phyloP scores from a whole-genome alignment of 2,888 invertebrate genomes.

The Elmis aenea region DNA sequence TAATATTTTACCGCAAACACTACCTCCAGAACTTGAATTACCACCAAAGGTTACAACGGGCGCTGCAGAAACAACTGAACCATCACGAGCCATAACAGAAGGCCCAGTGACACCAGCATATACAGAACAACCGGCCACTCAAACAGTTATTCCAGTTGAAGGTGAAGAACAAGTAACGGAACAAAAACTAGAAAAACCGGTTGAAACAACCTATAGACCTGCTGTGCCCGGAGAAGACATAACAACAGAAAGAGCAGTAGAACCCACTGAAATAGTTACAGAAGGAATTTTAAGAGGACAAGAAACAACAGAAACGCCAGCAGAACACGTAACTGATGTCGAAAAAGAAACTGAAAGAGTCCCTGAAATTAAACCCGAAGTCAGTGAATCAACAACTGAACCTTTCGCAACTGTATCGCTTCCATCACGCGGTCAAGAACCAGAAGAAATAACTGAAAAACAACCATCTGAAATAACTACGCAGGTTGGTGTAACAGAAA shows the following conservation, averaged over 20 bases:
- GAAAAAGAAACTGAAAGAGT: conserved; percentile 5
- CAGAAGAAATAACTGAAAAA: not conserved
- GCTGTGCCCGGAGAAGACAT: conserved; percentile 10
- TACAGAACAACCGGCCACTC: conserved; percentile 22
- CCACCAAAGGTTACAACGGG: conserved; percentile 6
- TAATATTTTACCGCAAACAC: not conserved
- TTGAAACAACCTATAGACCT: conserved; percentile 1
- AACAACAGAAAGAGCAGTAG: conserved; percentile 15
- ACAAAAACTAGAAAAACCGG: conserved; percentile 7
- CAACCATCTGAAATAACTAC: not conserved
- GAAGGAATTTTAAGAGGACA: too few relatives aligned
- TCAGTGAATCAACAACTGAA: too few relatives aligned
- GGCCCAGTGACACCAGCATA: too few relatives aligned
- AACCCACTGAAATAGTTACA: conserved; percentile 11
- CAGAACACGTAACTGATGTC: not conserved
- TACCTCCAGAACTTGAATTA: conserved; percentile 7
- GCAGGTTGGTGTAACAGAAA: not conserved
- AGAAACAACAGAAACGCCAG: not conserved
- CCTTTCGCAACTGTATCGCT: too few relatives aligned
- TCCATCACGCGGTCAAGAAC: too few relatives aligned
- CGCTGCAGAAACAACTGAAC: not conserved
- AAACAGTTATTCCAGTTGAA: conserved; percentile 20
- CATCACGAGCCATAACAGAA: not conserved
- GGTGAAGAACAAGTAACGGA: conserved; percentile 9
- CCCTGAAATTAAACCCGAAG: conserved; percentile 10